phyloP scores from a whole-genome alignment of 1,140 invertebrate genomes.

The Trichonephila clavata region DNA sequence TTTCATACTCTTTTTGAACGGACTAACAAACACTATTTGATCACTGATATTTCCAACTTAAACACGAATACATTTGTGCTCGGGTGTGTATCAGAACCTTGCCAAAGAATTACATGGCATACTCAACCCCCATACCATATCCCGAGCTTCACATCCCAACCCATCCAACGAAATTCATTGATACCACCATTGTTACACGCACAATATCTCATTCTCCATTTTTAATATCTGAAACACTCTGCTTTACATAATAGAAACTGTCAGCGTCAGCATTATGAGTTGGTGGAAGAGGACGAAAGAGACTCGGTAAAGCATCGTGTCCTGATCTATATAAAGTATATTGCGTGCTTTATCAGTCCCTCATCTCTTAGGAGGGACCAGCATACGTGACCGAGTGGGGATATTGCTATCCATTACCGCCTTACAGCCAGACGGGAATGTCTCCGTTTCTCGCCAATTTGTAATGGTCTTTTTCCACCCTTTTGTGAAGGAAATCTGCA shows the following conservation, averaged over 20 bases:
- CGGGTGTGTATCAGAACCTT: too few relatives aligned
- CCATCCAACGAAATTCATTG: too few relatives aligned
- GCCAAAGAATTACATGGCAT: too few relatives aligned
- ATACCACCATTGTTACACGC: too few relatives aligned
- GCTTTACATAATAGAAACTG: conserved; percentile 4
- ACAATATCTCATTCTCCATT: neutral
- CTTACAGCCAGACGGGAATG: neutral
- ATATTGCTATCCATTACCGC: conserved; percentile 34
- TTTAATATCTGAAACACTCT: neutral
- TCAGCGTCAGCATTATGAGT: neutral
- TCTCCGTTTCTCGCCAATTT: neutral
- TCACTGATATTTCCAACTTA: too few relatives aligned
- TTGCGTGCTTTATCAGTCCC: conserved; percentile 37
- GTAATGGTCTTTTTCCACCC: neutral
- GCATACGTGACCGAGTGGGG: conserved; percentile 37
- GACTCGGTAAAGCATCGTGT: neutral
- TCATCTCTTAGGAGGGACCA: conserved; percentile 1
- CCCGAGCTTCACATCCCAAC: too few relatives aligned
- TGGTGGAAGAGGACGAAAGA: neutral
- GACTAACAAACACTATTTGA: too few relatives aligned
- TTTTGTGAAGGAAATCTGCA: neutral
- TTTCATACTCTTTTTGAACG: too few relatives aligned
- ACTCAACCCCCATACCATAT: too few relatives aligned
- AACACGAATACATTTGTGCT: too few relatives aligned
- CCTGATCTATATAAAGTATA: neutral